Evolutionary conservation across 92 coral and sea anemone genomes (phyloP), one percentile per base, ranked within the genome.

Genomic region (Epizoanthus ramosus): DNA sequence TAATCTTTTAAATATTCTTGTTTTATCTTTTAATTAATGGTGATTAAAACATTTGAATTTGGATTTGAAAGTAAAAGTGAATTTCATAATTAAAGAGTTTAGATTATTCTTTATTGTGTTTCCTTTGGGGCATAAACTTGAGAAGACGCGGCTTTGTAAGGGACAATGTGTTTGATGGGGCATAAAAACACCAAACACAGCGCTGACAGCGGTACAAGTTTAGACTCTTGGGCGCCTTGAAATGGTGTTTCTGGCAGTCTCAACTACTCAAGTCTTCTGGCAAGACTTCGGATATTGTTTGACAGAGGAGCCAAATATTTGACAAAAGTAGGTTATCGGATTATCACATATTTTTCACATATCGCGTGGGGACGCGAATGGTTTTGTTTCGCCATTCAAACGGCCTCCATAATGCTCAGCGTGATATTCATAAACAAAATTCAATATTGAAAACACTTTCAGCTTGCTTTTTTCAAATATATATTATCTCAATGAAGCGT

Each of bases 51-150:
- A 25, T 24, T 73, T 54, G 63, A 5, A 24, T 21, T 16, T 41
- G 79, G 35, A 54, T 54, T 25, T 54, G 35, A 73, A 73, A 54
- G 17, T 52, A 60, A 73, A 73, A 73, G 15, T 64, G 39, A 64
- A 35, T 64, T 64, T 23, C 33, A n/a, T 61, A n/a, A 61, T 47
- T n/a, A 5, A 72, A 72, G 37, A 72, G 35, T 72, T 72, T 23
- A n/a, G 14, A 71, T 71, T 19, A 4, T 18, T 10, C 25, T 47
- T 72, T 18, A 19, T 43, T 25, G 14, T 73, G 25, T 23, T 14
- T 19, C 63, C 31, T 56, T 73, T 52, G 22, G 64, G 63, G 6
- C 1, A 31, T 28, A 66, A 41, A 67, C 9, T 67, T 67, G 71
- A 64, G 25, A 24, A 67, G 47, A 13, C 13, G 18, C 17, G 6